Evolutionary conservation across 2,888 invertebrate genomes (phyloP), one percentile per base, ranked within the genome.

Genomic region (Sesamia inferens): DNA sequence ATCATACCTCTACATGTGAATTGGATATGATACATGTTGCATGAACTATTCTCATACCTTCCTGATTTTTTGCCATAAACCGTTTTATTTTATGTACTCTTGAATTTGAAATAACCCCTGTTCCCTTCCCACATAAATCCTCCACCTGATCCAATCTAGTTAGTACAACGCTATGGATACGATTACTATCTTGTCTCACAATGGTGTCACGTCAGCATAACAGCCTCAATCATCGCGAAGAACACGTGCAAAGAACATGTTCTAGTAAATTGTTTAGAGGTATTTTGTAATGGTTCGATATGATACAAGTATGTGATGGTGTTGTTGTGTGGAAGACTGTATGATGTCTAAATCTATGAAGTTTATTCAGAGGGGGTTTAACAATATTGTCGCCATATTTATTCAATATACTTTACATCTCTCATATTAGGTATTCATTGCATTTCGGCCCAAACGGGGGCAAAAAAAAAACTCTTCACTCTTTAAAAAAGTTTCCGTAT

Each of bases 111-210:
- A 42, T 10, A 42, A 8, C 5, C 5, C 22, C n/a, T 71, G 71
- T n/a, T 13, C 7, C 47, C 1, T 1, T 79, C 10, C 8, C 14
- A 63, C 82, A 82, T 68, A 65, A 76, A 24, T 5, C 24, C 4
- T 11, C n/a, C 59, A 24, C 44, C 48, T 44, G 88, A 91, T 92
- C 89, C 88, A 90, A 92, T 94, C 93, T 94, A 92, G 94, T 94
- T 94, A 93, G 90, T 87, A 90, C 89, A 92, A 93, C 90, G 88
- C 91, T 90, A 90, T 88, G 90, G 87, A 90, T 90, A 88, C 81
- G 84, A 91, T 91, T 88, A 90, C 85, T 63, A 58, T 44, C 67
- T 42, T 73, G 39, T 78, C 85, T 69, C 82, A 89, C 87, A 81
- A 85, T 85, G 74, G 75, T 73, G 82, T 79, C 84, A 88, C 85